phyloP scores from a whole-genome alignment of 2,797 vertebrate species.

The Lophius americanus region DNA sequence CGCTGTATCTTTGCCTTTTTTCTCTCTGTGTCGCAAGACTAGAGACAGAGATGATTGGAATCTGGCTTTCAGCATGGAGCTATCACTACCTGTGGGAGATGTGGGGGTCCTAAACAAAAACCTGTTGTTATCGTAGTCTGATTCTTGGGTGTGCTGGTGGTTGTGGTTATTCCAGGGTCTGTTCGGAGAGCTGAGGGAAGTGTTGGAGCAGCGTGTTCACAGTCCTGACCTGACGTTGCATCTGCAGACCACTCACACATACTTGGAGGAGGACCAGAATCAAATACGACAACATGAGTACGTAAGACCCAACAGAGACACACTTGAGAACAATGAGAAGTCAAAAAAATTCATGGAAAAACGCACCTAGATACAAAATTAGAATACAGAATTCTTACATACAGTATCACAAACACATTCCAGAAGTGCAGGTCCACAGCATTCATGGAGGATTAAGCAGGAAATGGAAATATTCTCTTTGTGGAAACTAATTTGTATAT shows the following conservation, averaged over 20 bases:
- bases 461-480: constrained; percentile 45
- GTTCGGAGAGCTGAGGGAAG: constrained; percentile 81
- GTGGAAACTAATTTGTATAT: constrained; percentile 68
- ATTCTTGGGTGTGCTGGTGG: constrained; percentile 40
- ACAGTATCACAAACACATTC: constrained; percentile 7
- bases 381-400: neutral
- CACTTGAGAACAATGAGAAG: constrained; percentile 20
- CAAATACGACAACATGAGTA: constrained; percentile 67
- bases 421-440: neutral
- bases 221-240: constrained; percentile 84
- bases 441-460: constrained; percentile 32
- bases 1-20: constrained; percentile 1
- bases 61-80: constrained; percentile 57
- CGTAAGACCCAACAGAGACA: neutral
- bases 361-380: neutral
- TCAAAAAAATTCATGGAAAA: constrained; percentile 11
- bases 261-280: constrained; percentile 77
- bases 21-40: constrained; percentile 35
- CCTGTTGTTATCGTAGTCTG: constrained; percentile 48
- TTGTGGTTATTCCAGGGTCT: constrained; percentile 80
- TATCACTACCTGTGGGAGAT: constrained; percentile 54
- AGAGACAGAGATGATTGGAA: constrained; percentile 50
- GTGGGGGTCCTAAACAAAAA: constrained; percentile 27
- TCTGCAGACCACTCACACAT: constrained; percentile 81
- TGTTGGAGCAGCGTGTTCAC: constrained; percentile 83